Base-by-base conservation (phyloP, 2,888 invertebrate species). In the Chironomus tentans region DNA sequence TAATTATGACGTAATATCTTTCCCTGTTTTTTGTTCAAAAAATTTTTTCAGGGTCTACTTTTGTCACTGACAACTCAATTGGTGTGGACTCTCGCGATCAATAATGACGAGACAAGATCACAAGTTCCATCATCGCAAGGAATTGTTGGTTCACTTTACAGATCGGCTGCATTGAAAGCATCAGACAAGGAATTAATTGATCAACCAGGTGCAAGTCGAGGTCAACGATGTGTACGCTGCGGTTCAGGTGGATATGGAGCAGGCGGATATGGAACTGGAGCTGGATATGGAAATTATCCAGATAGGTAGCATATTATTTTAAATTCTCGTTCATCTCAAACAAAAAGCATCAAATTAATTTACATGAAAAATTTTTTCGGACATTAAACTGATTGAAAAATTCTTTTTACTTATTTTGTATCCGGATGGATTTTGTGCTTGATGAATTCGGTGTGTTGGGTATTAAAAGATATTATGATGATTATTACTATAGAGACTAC, bases 401-500 rank as follows among this genome's bases (percentile, higher is more conserved):
- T 38, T 38, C 38, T 22, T 70, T 50, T 70, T 70, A n/a, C n/a
- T n/a, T n/a, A 50, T 48, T 13, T 70, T 48, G 50, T 47, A 50
- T 70, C 50, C 50, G 70, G 48, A 70, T 21, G 70, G 38, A 46
- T 24, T 18, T 69, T 69, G 13, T 69, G 12, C 69, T 24, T 38
- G 4, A 47, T 70, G 24, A 62, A 38, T 38, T 28, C 5, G 38
- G 10, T 38, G 38, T 38, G 38, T 7, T 38, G 38, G 38, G 10
- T 15, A 18, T 56, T 56, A 15, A 18, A 7, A 15, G 56, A 56
- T 76, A 69, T 68, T 74, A 74, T 56, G 18, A 18, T 56, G 56
- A 56, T n/a, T 77, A 78, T 69, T 76, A 70, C 48, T 13, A 65
- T 10, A 81, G 68, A 68, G 61, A 15, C 15, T 47, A 62, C 22